A percentile compares a stretch with the other conserved stretches of the same genome.
Conservation (phyloP, 2,797 vertebrate genomes). For the Myotis pilosus region DNA sequence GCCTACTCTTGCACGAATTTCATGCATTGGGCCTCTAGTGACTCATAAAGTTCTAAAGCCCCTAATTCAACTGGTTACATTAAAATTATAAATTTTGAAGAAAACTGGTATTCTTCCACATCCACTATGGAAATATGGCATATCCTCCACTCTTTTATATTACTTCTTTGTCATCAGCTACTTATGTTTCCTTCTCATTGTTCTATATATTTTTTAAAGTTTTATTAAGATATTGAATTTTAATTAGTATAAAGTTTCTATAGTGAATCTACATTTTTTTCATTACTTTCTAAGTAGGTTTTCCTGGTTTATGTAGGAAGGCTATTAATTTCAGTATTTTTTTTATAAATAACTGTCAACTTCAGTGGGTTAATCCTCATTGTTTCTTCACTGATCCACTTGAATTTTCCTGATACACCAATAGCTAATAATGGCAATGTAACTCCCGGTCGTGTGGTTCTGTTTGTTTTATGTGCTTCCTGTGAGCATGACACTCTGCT, state of each 20-base stretch:
- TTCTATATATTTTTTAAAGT: neutral
- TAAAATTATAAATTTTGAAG: neutral
- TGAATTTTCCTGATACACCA: neutral
- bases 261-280: neutral
- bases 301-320: neutral
- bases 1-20: too few species aligned
- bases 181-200: neutral
- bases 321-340: neutral
- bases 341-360: neutral
- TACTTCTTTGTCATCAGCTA: neutral
- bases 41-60: conserved; percentile 4
- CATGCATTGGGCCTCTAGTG: neutral
- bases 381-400: neutral
- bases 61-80: neutral
- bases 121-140: neutral
- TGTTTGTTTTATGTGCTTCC: neutral
- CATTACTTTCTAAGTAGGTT: neutral
- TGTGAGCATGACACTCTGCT: neutral
- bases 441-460: neutral
- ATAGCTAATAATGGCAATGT: neutral
- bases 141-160: neutral
- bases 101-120: neutral
- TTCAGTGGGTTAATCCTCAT: neutral
- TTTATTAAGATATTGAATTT: conserved; percentile 11
- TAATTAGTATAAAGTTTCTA: neutral